Conservation (phyloP, 2,113 vertebrate genomes). For the Calidris pygmaea region DNA sequence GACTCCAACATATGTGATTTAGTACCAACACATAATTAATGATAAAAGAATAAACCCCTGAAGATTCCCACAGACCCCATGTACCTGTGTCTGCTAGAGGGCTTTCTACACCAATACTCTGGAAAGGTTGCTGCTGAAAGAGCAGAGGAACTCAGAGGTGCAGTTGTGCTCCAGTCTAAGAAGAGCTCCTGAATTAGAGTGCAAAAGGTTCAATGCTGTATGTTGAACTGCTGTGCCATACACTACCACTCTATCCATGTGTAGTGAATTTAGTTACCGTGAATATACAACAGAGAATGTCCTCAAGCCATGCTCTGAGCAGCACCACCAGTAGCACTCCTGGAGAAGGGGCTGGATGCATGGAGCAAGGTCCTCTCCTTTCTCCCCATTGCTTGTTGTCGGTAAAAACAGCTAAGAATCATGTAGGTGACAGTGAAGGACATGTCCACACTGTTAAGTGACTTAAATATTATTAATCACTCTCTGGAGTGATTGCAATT, state of each 20-base stretch:
- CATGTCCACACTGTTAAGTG: neutral
- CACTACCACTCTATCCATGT: neutral
- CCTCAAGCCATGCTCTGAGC: neutral
- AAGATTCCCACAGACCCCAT: neutral
- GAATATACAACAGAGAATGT: neutral
- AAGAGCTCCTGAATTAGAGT: neutral
- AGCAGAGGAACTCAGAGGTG: neutral
- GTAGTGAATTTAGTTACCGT: neutral
- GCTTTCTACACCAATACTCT: neutral
- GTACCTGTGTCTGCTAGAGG: no score
- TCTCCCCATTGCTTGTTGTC: neutral
- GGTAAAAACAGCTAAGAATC: neutral
- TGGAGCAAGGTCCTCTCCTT: neutral
- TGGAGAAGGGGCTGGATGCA: neutral
- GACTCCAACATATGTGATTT: neutral
- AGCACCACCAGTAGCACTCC: neutral
- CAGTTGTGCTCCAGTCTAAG: no score
- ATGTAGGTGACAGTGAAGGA: neutral
- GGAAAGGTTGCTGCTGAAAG: neutral
- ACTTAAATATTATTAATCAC: neutral
- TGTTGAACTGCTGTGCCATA: neutral
- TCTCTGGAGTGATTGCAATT: neutral
- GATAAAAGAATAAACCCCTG: neutral
- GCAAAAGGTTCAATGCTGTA: neutral
- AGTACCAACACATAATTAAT: neutral